These are phyloP conservation scores for Cataglyphis albicans DNA, from an alignment of 2,888 invertebrate species.

Conservation along the genomic window DNA sequence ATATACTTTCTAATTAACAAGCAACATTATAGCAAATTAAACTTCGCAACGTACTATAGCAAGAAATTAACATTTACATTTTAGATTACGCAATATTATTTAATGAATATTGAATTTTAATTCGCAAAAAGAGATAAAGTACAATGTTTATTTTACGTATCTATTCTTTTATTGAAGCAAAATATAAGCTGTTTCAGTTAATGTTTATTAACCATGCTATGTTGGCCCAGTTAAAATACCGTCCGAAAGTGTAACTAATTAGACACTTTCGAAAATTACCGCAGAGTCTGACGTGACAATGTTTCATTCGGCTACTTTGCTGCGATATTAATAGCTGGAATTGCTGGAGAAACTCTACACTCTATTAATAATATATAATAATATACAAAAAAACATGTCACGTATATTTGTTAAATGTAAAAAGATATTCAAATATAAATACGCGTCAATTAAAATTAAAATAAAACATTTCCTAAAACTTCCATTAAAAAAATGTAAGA, in stretches of 20 bases:
- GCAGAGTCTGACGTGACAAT: slow-evolving; percentile 62
- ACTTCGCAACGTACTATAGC: not conserved
- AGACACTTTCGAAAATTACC: slow-evolving; percentile 74
- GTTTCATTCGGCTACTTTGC: slow-evolving; percentile 60
- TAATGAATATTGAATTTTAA: not conserved
- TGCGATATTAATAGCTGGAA: slow-evolving; percentile 45
- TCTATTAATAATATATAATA: not conserved
- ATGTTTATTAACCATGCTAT: slow-evolving; percentile 44
- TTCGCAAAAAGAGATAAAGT: not conserved
- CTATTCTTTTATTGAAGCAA: slow-evolving; percentile 1
- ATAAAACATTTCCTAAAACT: not conserved
- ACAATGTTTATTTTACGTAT: not conserved
- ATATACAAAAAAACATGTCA: not conserved
- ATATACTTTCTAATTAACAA: not conserved
- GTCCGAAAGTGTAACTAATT: slow-evolving; percentile 76
- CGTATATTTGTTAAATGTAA: not conserved
- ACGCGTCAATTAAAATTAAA: not conserved
- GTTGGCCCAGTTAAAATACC: slow-evolving; percentile 68
- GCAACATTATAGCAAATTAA: not conserved
- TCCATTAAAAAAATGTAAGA: not conserved
- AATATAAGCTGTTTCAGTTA: slow-evolving; percentile 15
- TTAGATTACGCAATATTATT: slow-evolving; percentile 6
- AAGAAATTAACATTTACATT: not conserved
- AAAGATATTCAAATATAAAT: not conserved
- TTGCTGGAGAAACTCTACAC: slow-evolving; percentile 20